phyloP scores from a whole-genome alignment of 2,888 invertebrate species.

The Dasypolia templi region DNA sequence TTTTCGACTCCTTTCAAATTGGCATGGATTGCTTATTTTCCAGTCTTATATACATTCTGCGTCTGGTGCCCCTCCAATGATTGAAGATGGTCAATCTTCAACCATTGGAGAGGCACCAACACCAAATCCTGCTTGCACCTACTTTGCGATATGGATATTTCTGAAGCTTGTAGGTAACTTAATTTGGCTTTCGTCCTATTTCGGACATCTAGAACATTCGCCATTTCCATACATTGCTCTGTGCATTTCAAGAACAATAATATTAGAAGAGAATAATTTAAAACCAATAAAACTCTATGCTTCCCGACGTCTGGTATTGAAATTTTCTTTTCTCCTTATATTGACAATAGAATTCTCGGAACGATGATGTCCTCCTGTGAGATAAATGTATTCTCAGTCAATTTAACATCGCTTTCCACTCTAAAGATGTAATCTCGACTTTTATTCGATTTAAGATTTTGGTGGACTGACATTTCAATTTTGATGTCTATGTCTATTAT shows the following conservation, averaged over 20 bases:
- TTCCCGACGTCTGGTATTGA: constrained; percentile 47
- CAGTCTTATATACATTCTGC: neutral
- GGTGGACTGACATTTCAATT: constrained; percentile 22
- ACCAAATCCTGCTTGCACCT: no score
- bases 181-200: neutral
- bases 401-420: constrained; percentile 60
- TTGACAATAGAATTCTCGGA: constrained; percentile 58
- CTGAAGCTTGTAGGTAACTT: neutral
- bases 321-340: constrained; percentile 55
- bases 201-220: neutral
- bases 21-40: neutral
- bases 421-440: constrained; percentile 57
- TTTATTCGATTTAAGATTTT: constrained; percentile 57
- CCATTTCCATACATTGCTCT: constrained; percentile 18
- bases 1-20: neutral
- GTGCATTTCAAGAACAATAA: constrained; percentile 15
- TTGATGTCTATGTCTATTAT: constrained; percentile 10
- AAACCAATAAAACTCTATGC: constrained; percentile 41
- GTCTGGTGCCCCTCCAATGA: neutral
- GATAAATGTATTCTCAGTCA: constrained; percentile 65
- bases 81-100: no score
- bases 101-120: no score
- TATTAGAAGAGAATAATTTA: constrained; percentile 33
- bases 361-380: constrained; percentile 49
- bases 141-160: neutral